Evolutionary conservation across 2,797 vertebrate species (phyloP).

Genomic region (Holocentrus rufus): DNA sequence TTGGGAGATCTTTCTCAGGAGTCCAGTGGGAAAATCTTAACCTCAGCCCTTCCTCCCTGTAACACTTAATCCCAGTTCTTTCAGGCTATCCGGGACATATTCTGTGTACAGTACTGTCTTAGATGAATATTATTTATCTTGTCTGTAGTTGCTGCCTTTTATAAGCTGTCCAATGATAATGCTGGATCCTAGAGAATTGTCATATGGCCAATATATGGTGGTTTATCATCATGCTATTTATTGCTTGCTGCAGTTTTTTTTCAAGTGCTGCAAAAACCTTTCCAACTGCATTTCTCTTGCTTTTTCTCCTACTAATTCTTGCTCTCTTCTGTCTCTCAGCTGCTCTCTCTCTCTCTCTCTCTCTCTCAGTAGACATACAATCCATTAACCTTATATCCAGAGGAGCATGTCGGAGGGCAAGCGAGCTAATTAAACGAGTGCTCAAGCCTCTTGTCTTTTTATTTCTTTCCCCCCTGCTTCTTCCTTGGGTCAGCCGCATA

Average conservation of each 20-base stretch:
- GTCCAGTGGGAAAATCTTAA: slow-evolving; percentile 42
- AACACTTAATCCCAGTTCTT: slow-evolving; percentile 45
- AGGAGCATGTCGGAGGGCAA: slow-evolving; percentile 37
- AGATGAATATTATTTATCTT: neutral
- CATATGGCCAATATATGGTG: neutral
- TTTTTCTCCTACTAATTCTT: neutral
- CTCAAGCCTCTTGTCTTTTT: slow-evolving; percentile 19
- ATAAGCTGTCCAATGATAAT: neutral
- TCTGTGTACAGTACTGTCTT: neutral
- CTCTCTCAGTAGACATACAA: neutral
- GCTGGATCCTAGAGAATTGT: neutral
- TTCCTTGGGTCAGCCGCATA: slow-evolving; percentile 20
- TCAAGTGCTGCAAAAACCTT: no score
- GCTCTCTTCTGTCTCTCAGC: neutral
- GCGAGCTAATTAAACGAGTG: slow-evolving; percentile 54
- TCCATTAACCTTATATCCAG: slow-evolving; percentile 51
- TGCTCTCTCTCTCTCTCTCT: neutral
- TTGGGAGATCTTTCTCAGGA: slow-evolving; percentile 14
- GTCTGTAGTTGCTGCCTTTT: neutral
- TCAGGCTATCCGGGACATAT: slow-evolving; percentile 1
- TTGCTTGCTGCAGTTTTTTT: neutral
- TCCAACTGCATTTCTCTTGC: slow-evolving; percentile 16
- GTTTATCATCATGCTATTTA: slow-evolving; percentile 7
- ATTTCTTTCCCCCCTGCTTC: slow-evolving; percentile 1
- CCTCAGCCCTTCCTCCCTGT: slow-evolving; percentile 27